phyloP scores from a whole-genome alignment of 2,888 invertebrate genomes.

The Andrena flavipes region DNA sequence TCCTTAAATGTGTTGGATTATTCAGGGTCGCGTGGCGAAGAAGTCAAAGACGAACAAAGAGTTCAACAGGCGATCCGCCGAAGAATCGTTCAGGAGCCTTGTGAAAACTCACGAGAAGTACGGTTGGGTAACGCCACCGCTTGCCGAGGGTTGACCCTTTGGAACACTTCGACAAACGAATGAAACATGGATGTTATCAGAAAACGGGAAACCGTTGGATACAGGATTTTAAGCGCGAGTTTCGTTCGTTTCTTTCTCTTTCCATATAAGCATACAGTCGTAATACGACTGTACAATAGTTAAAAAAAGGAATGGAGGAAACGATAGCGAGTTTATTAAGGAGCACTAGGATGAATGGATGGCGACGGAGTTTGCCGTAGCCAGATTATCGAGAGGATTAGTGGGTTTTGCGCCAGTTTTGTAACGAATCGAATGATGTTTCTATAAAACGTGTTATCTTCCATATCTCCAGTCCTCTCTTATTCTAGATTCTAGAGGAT shows the following conservation, averaged over 20 bases:
- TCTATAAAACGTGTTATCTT: background rate
- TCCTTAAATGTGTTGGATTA: background rate
- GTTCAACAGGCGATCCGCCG: slow-evolving; percentile 92
- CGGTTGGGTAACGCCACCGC: slow-evolving; percentile 95
- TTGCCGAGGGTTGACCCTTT: slow-evolving; percentile 91
- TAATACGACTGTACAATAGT: background rate
- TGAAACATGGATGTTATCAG: slow-evolving; percentile 5
- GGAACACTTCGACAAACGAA: too few relatives aligned
- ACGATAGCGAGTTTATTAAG: background rate
- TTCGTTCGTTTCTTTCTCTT: slow-evolving; percentile 1
- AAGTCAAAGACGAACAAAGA: slow-evolving; percentile 92
- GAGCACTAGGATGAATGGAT: background rate
- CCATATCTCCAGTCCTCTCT: background rate
- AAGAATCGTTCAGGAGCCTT: slow-evolving; percentile 94
- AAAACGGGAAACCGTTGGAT: background rate
- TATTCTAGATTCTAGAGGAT: background rate
- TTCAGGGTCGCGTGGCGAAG: slow-evolving; percentile 90
- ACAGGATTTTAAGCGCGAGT: slow-evolving; percentile 5
- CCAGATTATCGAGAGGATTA: background rate
- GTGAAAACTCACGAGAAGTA: slow-evolving; percentile 96
- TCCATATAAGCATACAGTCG: background rate
- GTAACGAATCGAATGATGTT: background rate
- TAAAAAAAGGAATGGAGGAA: background rate
- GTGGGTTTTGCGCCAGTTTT: background rate
- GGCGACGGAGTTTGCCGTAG: background rate